Evolutionary conservation across 2,888 invertebrate genomes (phyloP).

Genomic region (Neoitamus cyanurus): DNA sequence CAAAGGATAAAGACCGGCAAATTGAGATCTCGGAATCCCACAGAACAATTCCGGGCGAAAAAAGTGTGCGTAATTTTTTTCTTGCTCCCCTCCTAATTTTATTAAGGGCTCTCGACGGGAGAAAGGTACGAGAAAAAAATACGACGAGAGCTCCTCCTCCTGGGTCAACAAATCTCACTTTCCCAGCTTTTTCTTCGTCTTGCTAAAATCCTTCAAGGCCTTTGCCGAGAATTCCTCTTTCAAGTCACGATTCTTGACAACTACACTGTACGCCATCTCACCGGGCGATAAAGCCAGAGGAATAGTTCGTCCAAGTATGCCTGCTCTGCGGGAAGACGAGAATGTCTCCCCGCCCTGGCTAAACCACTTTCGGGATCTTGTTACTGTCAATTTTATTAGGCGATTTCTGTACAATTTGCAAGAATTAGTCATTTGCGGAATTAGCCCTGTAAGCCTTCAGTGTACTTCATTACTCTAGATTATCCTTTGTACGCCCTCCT

Average conservation of each 20-base stretch:
- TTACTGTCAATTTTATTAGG: conserved; percentile 42
- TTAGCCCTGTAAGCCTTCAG: conserved; percentile 25
- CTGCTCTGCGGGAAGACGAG: not conserved
- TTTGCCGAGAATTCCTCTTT: conserved; percentile 19
- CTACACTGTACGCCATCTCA: not conserved
- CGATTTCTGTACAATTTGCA: conserved; percentile 39
- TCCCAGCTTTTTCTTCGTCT: not conserved
- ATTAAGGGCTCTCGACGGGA: conserved; percentile 3
- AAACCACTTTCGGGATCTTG: conserved; percentile 12
- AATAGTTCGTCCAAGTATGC: conserved; percentile 7
- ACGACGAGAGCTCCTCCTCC: not conserved
- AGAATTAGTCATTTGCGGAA: conserved; percentile 33
- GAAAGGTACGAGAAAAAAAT: not conserved
- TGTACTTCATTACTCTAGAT: not conserved
- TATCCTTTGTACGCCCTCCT: not conserved
- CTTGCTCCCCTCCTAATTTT: conserved; percentile 14
- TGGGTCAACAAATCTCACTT: not conserved
- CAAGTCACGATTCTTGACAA: conserved; percentile 38
- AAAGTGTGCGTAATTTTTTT: not conserved
- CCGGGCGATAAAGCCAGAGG: conserved; percentile 17
- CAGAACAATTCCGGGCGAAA: not conserved
- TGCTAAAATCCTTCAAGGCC: not conserved
- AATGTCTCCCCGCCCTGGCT: not conserved
- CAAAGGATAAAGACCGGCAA: not conserved
- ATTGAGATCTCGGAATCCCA: conserved; percentile 6